A percentile compares a stretch with the other conserved stretches of the same genome.
Evolutionary conservation across 2,113 vertebrate genomes (phyloP).

Genomic region (Crotalus viridis): DNA sequence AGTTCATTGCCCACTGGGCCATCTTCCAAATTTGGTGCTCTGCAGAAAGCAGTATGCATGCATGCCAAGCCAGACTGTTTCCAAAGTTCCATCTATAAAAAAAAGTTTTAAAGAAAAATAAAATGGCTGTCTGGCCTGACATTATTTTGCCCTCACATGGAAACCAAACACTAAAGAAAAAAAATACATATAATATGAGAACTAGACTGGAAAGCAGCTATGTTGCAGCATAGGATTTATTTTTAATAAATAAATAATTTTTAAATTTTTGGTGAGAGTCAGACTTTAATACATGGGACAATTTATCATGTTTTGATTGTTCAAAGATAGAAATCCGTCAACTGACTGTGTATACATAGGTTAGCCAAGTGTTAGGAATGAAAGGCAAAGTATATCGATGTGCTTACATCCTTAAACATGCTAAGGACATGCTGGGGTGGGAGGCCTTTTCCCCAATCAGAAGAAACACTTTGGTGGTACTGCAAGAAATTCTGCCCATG

Average conservation of each 20-base stretch:
- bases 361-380: neutral
- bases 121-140: slow-evolving; percentile 46
- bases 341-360: neutral
- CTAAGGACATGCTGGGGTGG: neutral
- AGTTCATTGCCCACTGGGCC: slow-evolving; percentile 55
- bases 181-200: neutral
- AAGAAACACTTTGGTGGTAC: neutral
- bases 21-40: slow-evolving; percentile 63
- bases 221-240: neutral
- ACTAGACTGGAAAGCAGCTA: slow-evolving; percentile 26
- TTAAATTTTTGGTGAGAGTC: neutral
- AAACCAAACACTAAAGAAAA: slow-evolving; percentile 32
- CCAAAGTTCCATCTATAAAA: slow-evolving; percentile 38
- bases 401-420: neutral
- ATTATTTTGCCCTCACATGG: slow-evolving; percentile 37
- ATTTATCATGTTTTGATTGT: slow-evolving; percentile 42
- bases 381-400: neutral
- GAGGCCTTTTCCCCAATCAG: neutral
- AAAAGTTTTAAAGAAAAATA: slow-evolving; percentile 46
- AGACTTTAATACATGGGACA: neutral
- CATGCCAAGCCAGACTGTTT: slow-evolving; percentile 58
- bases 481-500: neutral
- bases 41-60: slow-evolving; percentile 53
- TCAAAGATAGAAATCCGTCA: slow-evolving; percentile 37
- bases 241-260: no score